A percentile compares a stretch with the other conserved stretches of the same genome.
These are phyloP conservation scores for Neomorphus geoffroyi DNA, from an alignment of 2,797 vertebrate genomes.

Conservation along the genomic window DNA sequence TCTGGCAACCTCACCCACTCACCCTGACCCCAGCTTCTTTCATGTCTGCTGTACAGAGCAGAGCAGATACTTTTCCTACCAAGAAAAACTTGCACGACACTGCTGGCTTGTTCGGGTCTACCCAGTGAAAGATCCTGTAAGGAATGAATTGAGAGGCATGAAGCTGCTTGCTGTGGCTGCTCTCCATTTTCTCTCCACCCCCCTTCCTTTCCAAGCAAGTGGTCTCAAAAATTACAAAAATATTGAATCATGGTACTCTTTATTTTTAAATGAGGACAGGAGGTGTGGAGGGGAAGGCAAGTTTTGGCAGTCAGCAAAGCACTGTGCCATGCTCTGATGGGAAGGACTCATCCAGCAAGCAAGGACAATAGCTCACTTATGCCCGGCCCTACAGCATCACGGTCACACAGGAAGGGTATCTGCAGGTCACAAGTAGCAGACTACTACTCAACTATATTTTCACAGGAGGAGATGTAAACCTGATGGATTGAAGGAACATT, in stretches of 20 bases:
- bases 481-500: conserved; percentile 32
- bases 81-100: background rate
- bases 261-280: conserved; percentile 24
- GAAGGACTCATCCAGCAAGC: conserved; percentile 6
- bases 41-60: accelerated
- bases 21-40: background rate
- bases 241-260: background rate
- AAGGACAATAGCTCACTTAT: conserved; percentile 64
- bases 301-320: conserved; percentile 21
- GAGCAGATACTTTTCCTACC: background rate
- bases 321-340: background rate
- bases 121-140: background rate
- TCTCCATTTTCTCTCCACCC: background rate
- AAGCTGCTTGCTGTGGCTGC: background rate
- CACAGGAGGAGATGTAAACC: conserved; percentile 51
- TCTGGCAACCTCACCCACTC: background rate
- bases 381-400: background rate
- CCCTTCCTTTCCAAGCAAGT: background rate
- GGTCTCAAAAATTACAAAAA: conserved; percentile 17
- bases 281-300: background rate
- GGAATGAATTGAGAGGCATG: accelerated
- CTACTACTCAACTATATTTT: conserved; percentile 23
- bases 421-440: conserved; percentile 30
- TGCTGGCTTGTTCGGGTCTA: accelerated
- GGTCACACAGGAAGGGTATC: conserved; percentile 39